Percentiles rank a stretch among this genome's conserved stretches.
Evolutionary conservation across 2,888 invertebrate genomes (phyloP).

Genomic region (Scaptomyza parva): DNA sequence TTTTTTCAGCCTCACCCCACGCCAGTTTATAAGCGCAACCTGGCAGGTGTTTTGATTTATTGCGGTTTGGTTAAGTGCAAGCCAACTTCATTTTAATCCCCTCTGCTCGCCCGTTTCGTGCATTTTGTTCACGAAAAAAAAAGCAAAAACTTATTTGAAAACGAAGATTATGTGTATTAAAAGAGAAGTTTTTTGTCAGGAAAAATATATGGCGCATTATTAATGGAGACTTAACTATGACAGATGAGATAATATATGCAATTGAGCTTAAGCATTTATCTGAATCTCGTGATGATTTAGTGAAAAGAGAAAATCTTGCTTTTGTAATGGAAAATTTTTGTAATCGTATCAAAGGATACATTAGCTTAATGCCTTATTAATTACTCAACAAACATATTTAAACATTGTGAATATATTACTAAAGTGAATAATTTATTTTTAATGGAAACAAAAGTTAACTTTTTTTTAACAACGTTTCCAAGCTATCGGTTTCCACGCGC

Average conservation of each 20-base stretch:
- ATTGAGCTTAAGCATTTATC: neutral
- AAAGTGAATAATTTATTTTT: conserved; percentile 5
- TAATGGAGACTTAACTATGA: neutral
- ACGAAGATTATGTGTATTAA: conserved; percentile 22
- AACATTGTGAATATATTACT: conserved; percentile 1
- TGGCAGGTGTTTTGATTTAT: conserved; percentile 77
- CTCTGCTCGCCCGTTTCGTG: conserved; percentile 44
- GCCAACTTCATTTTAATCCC: conserved; percentile 72
- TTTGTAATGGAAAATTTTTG: too few relatives aligned
- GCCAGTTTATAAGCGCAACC: conserved; percentile 51
- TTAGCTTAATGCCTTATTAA: neutral
- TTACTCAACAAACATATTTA: neutral
- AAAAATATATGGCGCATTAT: neutral
- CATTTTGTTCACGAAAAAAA: conserved; percentile 10
- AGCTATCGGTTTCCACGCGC: neutral
- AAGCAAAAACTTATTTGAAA: conserved; percentile 13
- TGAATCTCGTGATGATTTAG: neutral
- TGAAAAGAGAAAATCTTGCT: neutral
- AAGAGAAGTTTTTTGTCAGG: neutral
- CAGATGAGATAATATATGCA: neutral
- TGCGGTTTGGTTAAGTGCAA: conserved; percentile 73
- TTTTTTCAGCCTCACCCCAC: conserved; percentile 13
- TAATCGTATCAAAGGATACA: neutral
- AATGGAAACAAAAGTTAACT: neutral
- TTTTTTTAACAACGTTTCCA: neutral